Evolutionary conservation across 1,140 invertebrate genomes (phyloP), one percentile per base, ranked within the genome.

Genomic region (Zaprionus lachaisei): DNA sequence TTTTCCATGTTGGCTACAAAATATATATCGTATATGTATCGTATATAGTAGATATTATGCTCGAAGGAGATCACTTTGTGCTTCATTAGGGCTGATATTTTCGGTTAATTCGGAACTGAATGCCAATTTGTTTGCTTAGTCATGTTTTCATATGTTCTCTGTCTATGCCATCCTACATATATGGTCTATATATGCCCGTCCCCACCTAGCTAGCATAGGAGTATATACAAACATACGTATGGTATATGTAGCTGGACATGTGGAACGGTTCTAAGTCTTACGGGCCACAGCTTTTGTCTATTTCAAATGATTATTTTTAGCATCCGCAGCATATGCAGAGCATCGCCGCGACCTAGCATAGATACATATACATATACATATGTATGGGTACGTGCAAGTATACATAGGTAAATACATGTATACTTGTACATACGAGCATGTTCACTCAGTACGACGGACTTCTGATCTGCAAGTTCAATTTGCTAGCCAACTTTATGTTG

Each of bases 81-180:
- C 34, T 76, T 61, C 73, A 76, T 65, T 70, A 75, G 49, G 65
- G 24, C 28, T 22, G 65, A 69, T 55, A 55, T 63, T 79, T 77
- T 78, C 66, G 47, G 60, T 72, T 63, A 63, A 69, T 68, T 72
- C 54, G 49, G 67, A 78, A 79, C 76, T 65, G 81, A 68, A 79
- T 81, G 82, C 83, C 79, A 85, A 85, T 86, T 86, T 82, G 79
- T 87, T 86, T 80, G 83, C 72, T 89, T 83, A 86, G 77, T 89
- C 83, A 89, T 85, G 60, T 20, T n/a, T 49, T 63, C 71, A 79
- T 61, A 70, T 62, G 41, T 47, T 47, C 7, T 17, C n/a, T 20
- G 38, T 47, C 28, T 60, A 41, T 51, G 47, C 17, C 14, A 31
- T 11, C 6, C 41, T 55, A 54, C 73, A 65, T 44, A 54, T 78